A percentile compares a stretch with the other conserved stretches of the same genome.
These are phyloP conservation scores for Erpornis zantholeuca DNA, from an alignment of 2,113 vertebrate genomes.

Conservation along the genomic window DNA sequence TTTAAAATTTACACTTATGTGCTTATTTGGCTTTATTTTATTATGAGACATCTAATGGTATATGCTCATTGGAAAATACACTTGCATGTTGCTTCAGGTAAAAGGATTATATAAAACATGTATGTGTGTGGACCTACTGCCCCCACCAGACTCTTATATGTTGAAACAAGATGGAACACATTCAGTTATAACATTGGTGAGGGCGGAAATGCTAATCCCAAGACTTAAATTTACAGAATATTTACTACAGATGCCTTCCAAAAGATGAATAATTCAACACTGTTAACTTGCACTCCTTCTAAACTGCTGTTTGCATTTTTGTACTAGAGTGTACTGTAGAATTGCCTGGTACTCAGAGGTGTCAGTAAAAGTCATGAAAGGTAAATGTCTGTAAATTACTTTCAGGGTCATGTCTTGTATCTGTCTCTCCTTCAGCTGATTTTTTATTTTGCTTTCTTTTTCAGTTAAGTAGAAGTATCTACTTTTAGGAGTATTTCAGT, in stretches of 20 bases:
- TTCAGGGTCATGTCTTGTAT: background rate
- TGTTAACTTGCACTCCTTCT: background rate
- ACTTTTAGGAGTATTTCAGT: slow-evolving; percentile 10
- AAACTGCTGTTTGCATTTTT: background rate
- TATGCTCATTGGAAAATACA: background rate
- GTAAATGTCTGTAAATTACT: background rate
- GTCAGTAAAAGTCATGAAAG: background rate
- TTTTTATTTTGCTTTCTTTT: background rate
- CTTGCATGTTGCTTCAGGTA: background rate
- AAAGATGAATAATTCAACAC: background rate
- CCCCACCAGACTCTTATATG: background rate
- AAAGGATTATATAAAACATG: background rate
- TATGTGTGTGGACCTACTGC: background rate
- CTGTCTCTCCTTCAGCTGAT: background rate
- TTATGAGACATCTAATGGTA: background rate
- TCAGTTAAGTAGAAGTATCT: background rate
- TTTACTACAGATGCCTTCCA: background rate
- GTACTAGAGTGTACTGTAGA: background rate
- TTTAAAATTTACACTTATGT: background rate
- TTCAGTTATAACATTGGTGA: background rate
- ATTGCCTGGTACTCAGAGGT: background rate
- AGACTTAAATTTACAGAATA: background rate
- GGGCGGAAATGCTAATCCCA: background rate
- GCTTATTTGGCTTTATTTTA: background rate
- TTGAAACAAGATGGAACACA: background rate